These are phyloP conservation scores for Ophion costatus DNA, from an alignment of 2,888 invertebrate genomes.

Conservation along the genomic window DNA sequence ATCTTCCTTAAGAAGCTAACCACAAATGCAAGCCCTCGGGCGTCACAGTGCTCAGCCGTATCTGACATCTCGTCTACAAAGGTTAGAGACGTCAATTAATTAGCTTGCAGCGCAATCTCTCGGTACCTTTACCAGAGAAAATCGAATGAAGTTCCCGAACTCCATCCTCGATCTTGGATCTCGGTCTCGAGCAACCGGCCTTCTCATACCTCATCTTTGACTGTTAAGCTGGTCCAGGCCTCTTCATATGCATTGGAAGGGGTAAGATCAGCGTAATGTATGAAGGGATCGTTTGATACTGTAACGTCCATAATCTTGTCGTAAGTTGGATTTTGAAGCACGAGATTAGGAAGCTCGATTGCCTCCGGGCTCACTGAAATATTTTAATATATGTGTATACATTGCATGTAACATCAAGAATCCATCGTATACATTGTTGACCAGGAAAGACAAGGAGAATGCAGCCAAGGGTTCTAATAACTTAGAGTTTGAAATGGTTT, in stretches of 20 bases:
- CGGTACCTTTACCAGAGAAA: constrained; percentile 60
- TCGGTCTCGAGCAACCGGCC: constrained; percentile 21
- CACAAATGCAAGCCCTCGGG: constrained; percentile 75
- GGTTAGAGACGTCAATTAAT: constrained; percentile 79
- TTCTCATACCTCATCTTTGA: constrained; percentile 41
- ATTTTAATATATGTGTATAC: not conserved
- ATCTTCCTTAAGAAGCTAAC: constrained; percentile 70
- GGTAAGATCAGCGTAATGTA: not conserved
- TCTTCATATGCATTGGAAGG: not conserved
- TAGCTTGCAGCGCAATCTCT: constrained; percentile 68
- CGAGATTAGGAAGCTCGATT: not conserved
- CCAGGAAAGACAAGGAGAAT: too few relatives aligned
- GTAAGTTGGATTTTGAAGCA: not conserved
- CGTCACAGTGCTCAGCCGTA: constrained; percentile 69
- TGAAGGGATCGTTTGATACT: not conserved
- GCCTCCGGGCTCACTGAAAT: not conserved
- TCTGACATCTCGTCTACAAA: constrained; percentile 78
- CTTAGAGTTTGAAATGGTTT: too few relatives aligned
- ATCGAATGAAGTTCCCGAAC: constrained; percentile 66
- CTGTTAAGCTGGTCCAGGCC: constrained; percentile 24
- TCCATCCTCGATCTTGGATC: constrained; percentile 33
- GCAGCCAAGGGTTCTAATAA: too few relatives aligned
- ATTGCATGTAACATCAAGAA: too few relatives aligned
- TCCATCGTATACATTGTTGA: too few relatives aligned
- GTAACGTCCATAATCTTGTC: not conserved